Conservation (phyloP, 1,140 invertebrate genomes). For the Drosophila sproati region DNA sequence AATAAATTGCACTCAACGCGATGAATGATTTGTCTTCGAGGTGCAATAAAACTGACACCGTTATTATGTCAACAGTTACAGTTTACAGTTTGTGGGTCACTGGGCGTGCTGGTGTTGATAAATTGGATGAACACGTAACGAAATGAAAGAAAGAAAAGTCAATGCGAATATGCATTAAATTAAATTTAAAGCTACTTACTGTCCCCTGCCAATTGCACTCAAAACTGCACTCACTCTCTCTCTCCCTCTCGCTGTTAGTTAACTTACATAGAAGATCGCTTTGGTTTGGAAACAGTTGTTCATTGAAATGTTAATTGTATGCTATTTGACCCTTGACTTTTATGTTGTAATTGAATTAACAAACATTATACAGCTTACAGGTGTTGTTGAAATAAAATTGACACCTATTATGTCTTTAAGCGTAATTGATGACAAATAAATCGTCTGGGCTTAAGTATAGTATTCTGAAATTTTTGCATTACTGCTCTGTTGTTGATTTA, state of each 20-base stretch:
- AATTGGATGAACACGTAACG: slow-evolving; percentile 19
- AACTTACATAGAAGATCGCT: too few relatives aligned
- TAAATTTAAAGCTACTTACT: too few relatives aligned
- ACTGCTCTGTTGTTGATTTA: slow-evolving; percentile 22
- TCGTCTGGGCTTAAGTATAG: slow-evolving; percentile 62
- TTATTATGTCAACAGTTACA: slow-evolving; percentile 1
- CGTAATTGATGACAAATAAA: slow-evolving; percentile 53
- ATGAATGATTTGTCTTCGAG: slow-evolving; percentile 51
- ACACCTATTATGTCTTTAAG: slow-evolving; percentile 25
- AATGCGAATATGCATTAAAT: too few relatives aligned
- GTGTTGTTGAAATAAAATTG: neutral
- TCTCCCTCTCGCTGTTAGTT: too few relatives aligned
- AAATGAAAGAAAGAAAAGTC: neutral
- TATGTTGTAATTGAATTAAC: too few relatives aligned
- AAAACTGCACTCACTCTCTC: too few relatives aligned
- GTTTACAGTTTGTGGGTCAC: slow-evolving; percentile 3
- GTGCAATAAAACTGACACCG: slow-evolving; percentile 35
- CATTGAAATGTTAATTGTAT: too few relatives aligned
- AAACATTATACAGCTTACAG: too few relatives aligned
- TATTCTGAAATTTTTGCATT: slow-evolving; percentile 76
- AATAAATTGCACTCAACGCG: slow-evolving; percentile 40
- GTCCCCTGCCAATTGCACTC: too few relatives aligned
- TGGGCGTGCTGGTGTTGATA: slow-evolving; percentile 45
- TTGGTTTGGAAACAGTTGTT: too few relatives aligned
- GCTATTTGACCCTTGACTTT: too few relatives aligned